These are phyloP conservation scores for Bactericera cockerelli DNA, from an alignment of 1,140 invertebrate genomes.

Conservation along the genomic window DNA sequence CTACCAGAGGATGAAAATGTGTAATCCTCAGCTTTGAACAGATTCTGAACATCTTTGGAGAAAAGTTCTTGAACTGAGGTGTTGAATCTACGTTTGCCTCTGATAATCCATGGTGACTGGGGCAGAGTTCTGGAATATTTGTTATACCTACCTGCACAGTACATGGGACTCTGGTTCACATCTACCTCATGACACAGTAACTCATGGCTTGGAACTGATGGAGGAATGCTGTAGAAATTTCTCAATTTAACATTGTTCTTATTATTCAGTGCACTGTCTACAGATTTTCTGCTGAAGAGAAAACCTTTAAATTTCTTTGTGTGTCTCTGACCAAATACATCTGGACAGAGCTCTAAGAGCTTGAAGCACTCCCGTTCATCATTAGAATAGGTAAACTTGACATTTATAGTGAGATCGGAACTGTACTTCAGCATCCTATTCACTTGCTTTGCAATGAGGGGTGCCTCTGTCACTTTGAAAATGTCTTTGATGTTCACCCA, in stretches of 20 bases:
- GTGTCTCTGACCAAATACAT: slow-evolving; percentile 14
- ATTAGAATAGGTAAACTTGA: slow-evolving; percentile 33
- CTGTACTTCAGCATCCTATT: slow-evolving; percentile 31
- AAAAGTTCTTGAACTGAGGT: slow-evolving; percentile 85
- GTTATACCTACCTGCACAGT: slow-evolving; percentile 53
- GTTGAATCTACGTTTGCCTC: slow-evolving; percentile 61
- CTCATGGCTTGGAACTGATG: slow-evolving; percentile 7
- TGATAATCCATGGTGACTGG: slow-evolving; percentile 87
- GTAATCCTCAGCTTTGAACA: slow-evolving; percentile 36
- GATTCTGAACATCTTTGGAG: slow-evolving; percentile 39
- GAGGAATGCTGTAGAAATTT: slow-evolving; percentile 14
- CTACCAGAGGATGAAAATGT: slow-evolving; percentile 80
- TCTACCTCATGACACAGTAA: slow-evolving; percentile 15
- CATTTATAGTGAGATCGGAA: slow-evolving; percentile 37
- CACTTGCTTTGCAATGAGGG: slow-evolving; percentile 30
- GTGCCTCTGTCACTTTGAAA: slow-evolving; percentile 42
- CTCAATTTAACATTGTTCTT: slow-evolving; percentile 11
- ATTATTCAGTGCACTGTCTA: slow-evolving; percentile 13
- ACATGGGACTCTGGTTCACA: slow-evolving; percentile 18
- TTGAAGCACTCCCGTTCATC: slow-evolving; percentile 37
- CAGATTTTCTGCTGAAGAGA: slow-evolving; percentile 43
- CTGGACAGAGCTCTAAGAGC: slow-evolving; percentile 32
- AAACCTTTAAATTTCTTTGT: slow-evolving; percentile 28
- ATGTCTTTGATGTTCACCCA: slow-evolving; percentile 41
- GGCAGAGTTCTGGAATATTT: slow-evolving; percentile 74